Percentiles rank a stretch among this genome's conserved stretches.
Evolutionary conservation across 2,113 vertebrate genomes (phyloP).

Genomic region (Todiramphus saurophagus): DNA sequence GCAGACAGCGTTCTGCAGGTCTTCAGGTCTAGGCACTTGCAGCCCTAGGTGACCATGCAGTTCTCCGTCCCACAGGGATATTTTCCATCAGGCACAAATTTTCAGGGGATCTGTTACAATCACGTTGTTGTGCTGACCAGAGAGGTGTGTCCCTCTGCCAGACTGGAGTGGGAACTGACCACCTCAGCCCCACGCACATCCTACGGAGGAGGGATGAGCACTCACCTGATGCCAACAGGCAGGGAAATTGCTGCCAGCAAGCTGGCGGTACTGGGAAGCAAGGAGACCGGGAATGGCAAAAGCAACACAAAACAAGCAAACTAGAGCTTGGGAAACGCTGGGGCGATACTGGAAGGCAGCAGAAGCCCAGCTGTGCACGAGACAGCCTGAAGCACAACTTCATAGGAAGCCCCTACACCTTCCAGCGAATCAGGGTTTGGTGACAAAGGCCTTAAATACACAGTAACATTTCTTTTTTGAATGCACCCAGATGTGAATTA

Average conservation of each 20-base stretch:
- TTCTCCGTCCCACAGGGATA: not conserved
- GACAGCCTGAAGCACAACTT: not conserved
- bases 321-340: not conserved
- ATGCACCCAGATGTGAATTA: not conserved
- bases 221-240: rapidly evolving
- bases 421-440: not conserved
- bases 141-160: not conserved
- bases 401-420: rapidly evolving
- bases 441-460: not conserved
- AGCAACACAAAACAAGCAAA: rapidly evolving
- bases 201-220: rapidly evolving
- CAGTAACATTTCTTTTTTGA: not conserved
- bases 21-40: not conserved
- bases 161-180: rapidly evolving
- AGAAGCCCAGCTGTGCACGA: not conserved
- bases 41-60: not conserved
- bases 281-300: not conserved
- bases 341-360: not conserved
- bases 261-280: not conserved
- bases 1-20: not conserved
- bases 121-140: rapidly evolving
- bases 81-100: not conserved
- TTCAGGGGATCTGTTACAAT: not conserved
- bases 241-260: not conserved
- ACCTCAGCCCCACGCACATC: rapidly evolving